Percentiles rank a stretch among this genome's conserved stretches.
Conservation (phyloP, 2,888 invertebrate species). For the Diarsia mendica region DNA sequence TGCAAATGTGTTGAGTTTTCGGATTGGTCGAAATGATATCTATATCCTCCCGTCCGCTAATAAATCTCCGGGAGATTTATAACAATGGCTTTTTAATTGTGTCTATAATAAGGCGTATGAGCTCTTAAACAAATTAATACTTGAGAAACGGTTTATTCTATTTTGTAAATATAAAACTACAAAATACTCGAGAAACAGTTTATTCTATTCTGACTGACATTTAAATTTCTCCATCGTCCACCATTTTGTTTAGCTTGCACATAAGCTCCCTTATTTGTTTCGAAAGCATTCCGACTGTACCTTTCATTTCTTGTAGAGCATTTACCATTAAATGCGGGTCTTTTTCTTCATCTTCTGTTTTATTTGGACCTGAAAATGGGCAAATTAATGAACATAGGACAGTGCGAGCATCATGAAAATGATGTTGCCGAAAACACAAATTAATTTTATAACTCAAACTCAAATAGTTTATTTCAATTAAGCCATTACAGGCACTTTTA, state of each 20-base stretch:
- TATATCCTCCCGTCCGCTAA: too few relatives aligned
- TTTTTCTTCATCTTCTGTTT: neutral
- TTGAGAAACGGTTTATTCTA: conserved; percentile 14
- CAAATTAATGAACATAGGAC: neutral
- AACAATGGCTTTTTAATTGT: too few relatives aligned
- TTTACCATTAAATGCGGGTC: conserved; percentile 1
- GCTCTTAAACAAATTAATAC: neutral
- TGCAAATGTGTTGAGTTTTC: neutral
- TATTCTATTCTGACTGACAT: conserved; percentile 2
- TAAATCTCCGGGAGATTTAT: too few relatives aligned
- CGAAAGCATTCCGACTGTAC: conserved; percentile 44
- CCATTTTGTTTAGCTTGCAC: conserved; percentile 33
- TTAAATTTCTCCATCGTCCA: neutral
- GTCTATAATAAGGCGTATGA: too few relatives aligned
- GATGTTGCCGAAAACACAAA: neutral
- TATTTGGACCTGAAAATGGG: neutral
- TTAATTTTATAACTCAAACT: too few relatives aligned
- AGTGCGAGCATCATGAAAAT: neutral
- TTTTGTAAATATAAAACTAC: neutral
- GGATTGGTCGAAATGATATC: neutral
- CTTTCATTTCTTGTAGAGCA: conserved; percentile 51
- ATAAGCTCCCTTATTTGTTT: conserved; percentile 38
- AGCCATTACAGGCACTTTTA: too few relatives aligned
- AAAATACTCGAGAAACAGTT: neutral
- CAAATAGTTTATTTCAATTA: too few relatives aligned